Conservation (phyloP, 2,888 invertebrate genomes). For the Drosophila villosipedis region DNA sequence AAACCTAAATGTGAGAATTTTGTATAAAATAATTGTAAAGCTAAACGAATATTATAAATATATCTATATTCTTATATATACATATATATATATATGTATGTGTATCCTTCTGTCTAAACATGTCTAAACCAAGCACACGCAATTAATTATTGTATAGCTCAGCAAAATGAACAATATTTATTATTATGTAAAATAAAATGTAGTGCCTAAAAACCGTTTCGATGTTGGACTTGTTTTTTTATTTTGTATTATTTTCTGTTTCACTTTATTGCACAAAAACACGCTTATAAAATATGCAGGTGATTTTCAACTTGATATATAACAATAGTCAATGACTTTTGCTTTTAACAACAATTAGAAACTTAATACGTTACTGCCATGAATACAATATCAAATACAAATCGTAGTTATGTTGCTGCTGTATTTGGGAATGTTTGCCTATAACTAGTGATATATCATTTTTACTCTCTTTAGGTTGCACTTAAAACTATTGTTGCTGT, state of each 20-base stretch:
- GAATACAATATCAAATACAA: slow-evolving; percentile 65
- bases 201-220: slow-evolving; percentile 47
- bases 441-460: slow-evolving; percentile 65
- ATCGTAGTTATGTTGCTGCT: slow-evolving; percentile 41
- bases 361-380: slow-evolving; percentile 72
- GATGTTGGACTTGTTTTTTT: slow-evolving; percentile 1
- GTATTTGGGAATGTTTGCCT: slow-evolving; percentile 70
- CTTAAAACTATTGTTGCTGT: slow-evolving; percentile 57
- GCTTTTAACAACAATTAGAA: slow-evolving; percentile 56
- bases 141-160: slow-evolving; percentile 57
- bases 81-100: slow-evolving; percentile 23
- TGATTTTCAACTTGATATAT: slow-evolving; percentile 19
- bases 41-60: slow-evolving; percentile 64
- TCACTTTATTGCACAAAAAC: slow-evolving; percentile 46
- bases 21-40: slow-evolving; percentile 76
- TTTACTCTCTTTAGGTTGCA: slow-evolving; percentile 17
- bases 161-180: slow-evolving; percentile 78
- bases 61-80: slow-evolving; percentile 23
- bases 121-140: slow-evolving; percentile 36
- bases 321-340: slow-evolving; percentile 30
- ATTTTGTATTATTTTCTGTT: slow-evolving; percentile 5
- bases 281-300: slow-evolving; percentile 51
- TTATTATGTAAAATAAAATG: slow-evolving; percentile 72
- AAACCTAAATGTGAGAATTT: slow-evolving; percentile 78
- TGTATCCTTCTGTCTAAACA: slow-evolving; percentile 15